Evolutionary conservation across 1,140 invertebrate species (phyloP).

Genomic region (Maconellicoccus hirsutus): DNA sequence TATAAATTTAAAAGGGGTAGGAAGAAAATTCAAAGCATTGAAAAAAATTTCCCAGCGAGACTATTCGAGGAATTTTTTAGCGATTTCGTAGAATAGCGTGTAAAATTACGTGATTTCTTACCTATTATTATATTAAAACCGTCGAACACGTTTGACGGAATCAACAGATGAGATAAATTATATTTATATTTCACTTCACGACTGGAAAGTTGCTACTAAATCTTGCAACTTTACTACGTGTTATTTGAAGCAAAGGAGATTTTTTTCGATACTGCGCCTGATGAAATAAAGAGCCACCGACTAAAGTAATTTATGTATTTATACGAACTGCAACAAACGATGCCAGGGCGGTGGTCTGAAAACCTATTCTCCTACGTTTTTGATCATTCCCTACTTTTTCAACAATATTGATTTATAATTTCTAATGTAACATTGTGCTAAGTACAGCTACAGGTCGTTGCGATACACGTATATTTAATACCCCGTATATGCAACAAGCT

Average conservation of each 20-base stretch:
- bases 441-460: neutral
- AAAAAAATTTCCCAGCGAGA: no score
- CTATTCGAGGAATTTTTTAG: no score
- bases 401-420: neutral
- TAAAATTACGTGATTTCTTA: no score
- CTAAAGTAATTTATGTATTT: neutral
- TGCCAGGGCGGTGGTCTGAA: neutral
- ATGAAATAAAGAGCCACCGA: neutral
- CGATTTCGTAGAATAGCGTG: no score
- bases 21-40: no score
- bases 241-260: no score
- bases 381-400: constrained; percentile 4
- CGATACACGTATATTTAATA: neutral
- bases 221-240: neutral
- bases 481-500: neutral
- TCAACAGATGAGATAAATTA: no score
- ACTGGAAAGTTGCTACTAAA: no score
- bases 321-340: constrained; percentile 1
- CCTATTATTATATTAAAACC: no score
- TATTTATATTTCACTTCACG: no score
- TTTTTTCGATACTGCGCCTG: neutral
- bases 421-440: neutral
- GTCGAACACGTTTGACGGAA: no score
- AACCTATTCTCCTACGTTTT: neutral
- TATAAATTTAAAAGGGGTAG: no score